A percentile compares a stretch with the other conserved stretches of the same genome.
phyloP scores from a whole-genome alignment of 1,140 invertebrate genomes.

The Diachasmimorpha longicaudata region DNA sequence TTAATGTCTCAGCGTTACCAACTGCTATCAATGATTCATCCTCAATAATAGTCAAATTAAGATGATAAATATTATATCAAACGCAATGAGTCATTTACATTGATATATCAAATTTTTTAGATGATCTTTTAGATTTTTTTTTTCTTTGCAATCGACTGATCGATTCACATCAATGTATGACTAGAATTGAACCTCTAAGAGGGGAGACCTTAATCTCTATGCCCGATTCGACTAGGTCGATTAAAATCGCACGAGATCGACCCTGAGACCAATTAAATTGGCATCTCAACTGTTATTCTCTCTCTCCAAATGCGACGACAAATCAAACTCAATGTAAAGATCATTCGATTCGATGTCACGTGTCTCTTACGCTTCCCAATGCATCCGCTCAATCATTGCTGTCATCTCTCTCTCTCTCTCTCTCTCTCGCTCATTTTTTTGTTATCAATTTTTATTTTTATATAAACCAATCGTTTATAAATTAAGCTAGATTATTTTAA shows the following conservation, averaged over 20 bases:
- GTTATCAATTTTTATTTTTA: conserved; percentile 24
- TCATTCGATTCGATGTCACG: conserved; percentile 2
- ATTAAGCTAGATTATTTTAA: conserved; percentile 44
- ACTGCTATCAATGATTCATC: neutral
- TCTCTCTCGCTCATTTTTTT: neutral
- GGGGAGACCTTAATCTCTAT: conserved; percentile 25
- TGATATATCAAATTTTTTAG: neutral
- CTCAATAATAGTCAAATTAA: no score
- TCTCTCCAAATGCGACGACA: conserved; percentile 1
- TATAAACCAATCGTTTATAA: conserved; percentile 34
- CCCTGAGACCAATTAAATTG: conserved; percentile 25
- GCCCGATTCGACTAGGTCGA: conserved; percentile 19
- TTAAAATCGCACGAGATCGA: conserved; percentile 24
- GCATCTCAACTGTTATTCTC: neutral
- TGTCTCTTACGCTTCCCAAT: neutral
- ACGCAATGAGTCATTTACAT: no score
- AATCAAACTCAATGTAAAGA: conserved; percentile 20
- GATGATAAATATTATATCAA: no score
- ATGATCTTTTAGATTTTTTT: neutral
- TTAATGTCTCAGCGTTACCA: neutral
- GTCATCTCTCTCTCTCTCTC: neutral
- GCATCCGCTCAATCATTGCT: neutral
- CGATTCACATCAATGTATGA: conserved; percentile 16
- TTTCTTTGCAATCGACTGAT: neutral
- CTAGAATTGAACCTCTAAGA: conserved; percentile 22